Percentiles rank a stretch among this genome's conserved stretches.
phyloP scores from a whole-genome alignment of 1,140 invertebrate species.

The Phymorhynchus buccinoides region DNA sequence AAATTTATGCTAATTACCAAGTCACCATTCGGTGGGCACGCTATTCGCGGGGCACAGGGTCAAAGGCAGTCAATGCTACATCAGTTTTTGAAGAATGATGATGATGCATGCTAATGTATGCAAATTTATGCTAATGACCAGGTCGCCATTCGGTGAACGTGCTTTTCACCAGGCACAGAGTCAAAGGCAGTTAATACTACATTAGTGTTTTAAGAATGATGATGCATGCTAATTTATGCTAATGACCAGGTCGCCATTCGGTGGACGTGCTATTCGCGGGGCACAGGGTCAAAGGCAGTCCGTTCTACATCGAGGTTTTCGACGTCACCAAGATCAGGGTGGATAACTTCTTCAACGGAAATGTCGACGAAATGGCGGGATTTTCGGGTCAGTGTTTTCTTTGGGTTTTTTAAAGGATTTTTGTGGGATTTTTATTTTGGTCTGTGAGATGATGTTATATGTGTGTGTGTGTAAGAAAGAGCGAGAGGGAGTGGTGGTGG shows the following conservation, averaged over 20 bases:
- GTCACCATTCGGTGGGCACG: too few species aligned
- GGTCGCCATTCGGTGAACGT: constrained; percentile 89
- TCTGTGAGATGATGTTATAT: too few species aligned
- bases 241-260: constrained; percentile 79
- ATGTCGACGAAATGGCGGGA: constrained; percentile 71
- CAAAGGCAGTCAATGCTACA: too few species aligned
- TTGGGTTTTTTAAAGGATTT: too few species aligned
- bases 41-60: too few species aligned
- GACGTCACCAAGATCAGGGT: constrained; percentile 84
- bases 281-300: constrained; percentile 92
- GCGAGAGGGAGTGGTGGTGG: too few species aligned
- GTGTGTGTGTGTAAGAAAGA: too few species aligned
- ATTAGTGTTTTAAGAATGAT: constrained; percentile 85
- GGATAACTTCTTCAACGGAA: constrained; percentile 70
- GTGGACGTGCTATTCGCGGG: constrained; percentile 93
- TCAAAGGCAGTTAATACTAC: constrained; percentile 95
- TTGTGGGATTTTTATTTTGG: too few species aligned
- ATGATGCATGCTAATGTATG: neutral
- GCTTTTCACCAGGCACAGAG: constrained; percentile 90
- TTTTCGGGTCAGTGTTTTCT: constrained; percentile 67
- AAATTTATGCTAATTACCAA: too few species aligned
- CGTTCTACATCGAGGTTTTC: constrained; percentile 95
- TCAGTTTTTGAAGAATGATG: too few species aligned
- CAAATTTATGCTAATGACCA: constrained; percentile 55
- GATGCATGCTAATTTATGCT: neutral